A percentile compares a stretch with the other conserved stretches of the same genome.
These are phyloP conservation scores for Austrolebias charrua DNA, from an alignment of 2,797 vertebrate species.

Conservation along the genomic window DNA sequence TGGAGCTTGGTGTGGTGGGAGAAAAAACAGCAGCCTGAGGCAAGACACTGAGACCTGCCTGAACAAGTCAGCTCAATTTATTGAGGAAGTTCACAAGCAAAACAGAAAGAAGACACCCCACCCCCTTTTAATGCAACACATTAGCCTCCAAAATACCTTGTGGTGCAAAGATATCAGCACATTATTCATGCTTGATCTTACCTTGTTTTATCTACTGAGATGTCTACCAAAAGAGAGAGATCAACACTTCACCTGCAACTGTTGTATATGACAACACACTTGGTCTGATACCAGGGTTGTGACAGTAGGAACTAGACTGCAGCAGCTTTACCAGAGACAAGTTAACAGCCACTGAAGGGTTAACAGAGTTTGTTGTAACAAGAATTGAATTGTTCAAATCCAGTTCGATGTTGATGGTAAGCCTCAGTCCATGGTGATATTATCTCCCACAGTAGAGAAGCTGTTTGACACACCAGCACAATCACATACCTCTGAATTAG, in stretches of 20 bases:
- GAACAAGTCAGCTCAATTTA: slow-evolving; percentile 64
- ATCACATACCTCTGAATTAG: too few species aligned
- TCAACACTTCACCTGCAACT: too few species aligned
- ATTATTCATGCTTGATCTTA: neutral
- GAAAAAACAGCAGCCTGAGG: slow-evolving; percentile 51
- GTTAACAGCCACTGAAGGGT: too few species aligned
- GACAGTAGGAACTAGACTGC: too few species aligned
- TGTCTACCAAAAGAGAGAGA: too few species aligned
- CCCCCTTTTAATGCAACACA: slow-evolving; percentile 31
- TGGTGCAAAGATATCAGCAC: slow-evolving; percentile 13
- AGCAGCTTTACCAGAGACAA: too few species aligned
- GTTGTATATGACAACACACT: too few species aligned
- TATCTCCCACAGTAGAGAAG: neutral
- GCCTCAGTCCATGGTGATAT: neutral
- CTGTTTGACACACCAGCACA: too few species aligned
- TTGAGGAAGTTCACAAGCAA: slow-evolving; percentile 59
- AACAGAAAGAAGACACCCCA: slow-evolving; percentile 45
- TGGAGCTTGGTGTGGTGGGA: slow-evolving; percentile 12
- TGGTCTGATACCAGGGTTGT: too few species aligned
- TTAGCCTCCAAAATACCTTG: slow-evolving; percentile 28
- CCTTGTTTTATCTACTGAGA: neutral
- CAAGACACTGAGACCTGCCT: slow-evolving; percentile 66
- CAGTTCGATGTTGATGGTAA: neutral
- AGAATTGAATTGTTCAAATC: neutral
- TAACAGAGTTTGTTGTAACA: neutral